Conservation (phyloP, 2,113 vertebrate genomes). For the Nematolebias whitei region DNA sequence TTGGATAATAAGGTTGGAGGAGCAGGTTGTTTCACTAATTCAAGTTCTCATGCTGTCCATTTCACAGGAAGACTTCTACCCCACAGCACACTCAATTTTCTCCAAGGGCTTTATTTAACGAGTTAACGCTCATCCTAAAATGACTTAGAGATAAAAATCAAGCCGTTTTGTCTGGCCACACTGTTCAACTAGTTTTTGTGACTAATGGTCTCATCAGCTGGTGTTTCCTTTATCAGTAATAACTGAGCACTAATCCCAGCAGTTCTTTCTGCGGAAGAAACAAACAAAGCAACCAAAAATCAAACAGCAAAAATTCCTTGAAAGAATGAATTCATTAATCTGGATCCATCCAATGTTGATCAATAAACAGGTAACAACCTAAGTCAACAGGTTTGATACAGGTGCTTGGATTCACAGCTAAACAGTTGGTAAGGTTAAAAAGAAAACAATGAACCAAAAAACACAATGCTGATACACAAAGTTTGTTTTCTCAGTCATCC, state of each 20-base stretch:
- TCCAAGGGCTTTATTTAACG: not conserved
- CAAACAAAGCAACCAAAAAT: no score
- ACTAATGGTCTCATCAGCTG: not conserved
- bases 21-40: slow-evolving; percentile 2
- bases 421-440: no score
- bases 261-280: not conserved
- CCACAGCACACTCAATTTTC: not conserved
- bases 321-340: no score
- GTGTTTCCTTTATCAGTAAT: not conserved
- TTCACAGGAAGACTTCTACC: not conserved
- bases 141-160: slow-evolving; percentile 1
- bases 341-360: no score
- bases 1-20: not conserved
- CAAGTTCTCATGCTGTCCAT: slow-evolving; percentile 3
- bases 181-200: not conserved
- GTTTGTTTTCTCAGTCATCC: no score
- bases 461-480: no score
- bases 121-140: not conserved
- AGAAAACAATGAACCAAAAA: no score
- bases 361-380: no score
- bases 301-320: no score
- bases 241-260: not conserved
- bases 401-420: no score
- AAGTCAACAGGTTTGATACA: no score
- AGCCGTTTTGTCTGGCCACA: not conserved